Evolutionary conservation across 2,113 vertebrate species (phyloP), one percentile per base, ranked within the genome.

Genomic region (Nettapus auritus): DNA sequence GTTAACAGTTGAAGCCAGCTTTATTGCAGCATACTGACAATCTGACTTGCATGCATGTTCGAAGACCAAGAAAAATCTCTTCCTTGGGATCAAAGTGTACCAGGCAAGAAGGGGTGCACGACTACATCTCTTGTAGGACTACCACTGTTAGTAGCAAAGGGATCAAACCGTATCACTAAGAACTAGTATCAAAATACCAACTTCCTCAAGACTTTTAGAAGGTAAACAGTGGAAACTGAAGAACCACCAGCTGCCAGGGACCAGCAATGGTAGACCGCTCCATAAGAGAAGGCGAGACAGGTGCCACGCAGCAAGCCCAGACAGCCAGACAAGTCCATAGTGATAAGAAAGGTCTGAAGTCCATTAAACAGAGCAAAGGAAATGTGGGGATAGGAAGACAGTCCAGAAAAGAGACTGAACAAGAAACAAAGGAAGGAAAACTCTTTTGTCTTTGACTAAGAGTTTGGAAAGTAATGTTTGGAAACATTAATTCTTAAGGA

Each of bases 101-200:
- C n/a, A 50, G 14, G 25, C 14, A 73, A 29, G 21, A 8, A 8
- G 5, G 2, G 2, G 55, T 60, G 42, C 34, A 74, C 0, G 0
- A 52, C 15, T 52, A 18, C 12, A 8, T 7, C 36, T 79, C 26
- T 18, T 25, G 7, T 17, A 78, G 56, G 28, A 70, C 5, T 66
- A 23, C 5, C 2, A 84, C 64, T 55, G 23, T 25, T 33, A 77
- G 26, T 57, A 88, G n/a, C n/a, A 60, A 31, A 89, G 28, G 28
- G 34, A 80, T 46, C 13, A 64, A 89, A 80, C 74, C 3, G 55
- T 42, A n/a, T 5, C 28, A 11, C 17, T n/a, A 87, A 74, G 29
- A 87, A 78, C 21, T 28, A 66, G 12, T 9, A 70, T 0, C 6
- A 31, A 81, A 78, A 25, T 6, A 38, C 1, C 23, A 44, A 18